These are phyloP conservation scores for Spea multiplicata DNA, from an alignment of 2,113 vertebrate species.

Conservation along the genomic window DNA sequence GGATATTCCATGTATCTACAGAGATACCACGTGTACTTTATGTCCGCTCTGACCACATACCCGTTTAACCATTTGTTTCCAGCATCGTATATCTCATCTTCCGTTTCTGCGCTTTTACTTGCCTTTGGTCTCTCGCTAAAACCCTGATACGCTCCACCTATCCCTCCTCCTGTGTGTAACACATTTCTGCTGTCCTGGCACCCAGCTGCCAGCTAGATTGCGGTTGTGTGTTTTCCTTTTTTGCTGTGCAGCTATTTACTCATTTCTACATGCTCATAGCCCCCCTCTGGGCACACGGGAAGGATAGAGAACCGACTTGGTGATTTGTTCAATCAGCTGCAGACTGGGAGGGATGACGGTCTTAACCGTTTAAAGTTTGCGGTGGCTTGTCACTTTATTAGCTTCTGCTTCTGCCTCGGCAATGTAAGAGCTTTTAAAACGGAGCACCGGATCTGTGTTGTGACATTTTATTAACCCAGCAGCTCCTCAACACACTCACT, in stretches of 20 bases:
- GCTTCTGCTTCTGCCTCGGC: background rate
- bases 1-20: no score
- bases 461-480: no score
- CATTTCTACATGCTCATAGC: slow-evolving; percentile 40
- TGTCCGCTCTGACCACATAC: no score
- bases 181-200: slow-evolving; percentile 41
- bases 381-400: background rate
- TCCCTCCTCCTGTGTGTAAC: slow-evolving; percentile 25
- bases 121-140: background rate
- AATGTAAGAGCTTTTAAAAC: no score
- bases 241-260: slow-evolving; percentile 43
- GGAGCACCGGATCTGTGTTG: no score
- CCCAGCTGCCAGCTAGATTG: slow-evolving; percentile 44
- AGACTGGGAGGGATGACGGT: slow-evolving; percentile 6
- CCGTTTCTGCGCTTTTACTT: background rate
- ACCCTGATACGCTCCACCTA: background rate
- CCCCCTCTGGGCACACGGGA: slow-evolving; percentile 36
- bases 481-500: no score
- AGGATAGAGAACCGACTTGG: slow-evolving; percentile 36
- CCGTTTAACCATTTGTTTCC: background rate
- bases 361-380: slow-evolving; percentile 9
- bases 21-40: no score
- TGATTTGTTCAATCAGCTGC: slow-evolving; percentile 43
- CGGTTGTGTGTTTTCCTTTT: slow-evolving; percentile 21
- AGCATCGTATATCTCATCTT: background rate